phyloP scores from a whole-genome alignment of 1,140 invertebrate species.

The Aphelenchoides avenae region DNA sequence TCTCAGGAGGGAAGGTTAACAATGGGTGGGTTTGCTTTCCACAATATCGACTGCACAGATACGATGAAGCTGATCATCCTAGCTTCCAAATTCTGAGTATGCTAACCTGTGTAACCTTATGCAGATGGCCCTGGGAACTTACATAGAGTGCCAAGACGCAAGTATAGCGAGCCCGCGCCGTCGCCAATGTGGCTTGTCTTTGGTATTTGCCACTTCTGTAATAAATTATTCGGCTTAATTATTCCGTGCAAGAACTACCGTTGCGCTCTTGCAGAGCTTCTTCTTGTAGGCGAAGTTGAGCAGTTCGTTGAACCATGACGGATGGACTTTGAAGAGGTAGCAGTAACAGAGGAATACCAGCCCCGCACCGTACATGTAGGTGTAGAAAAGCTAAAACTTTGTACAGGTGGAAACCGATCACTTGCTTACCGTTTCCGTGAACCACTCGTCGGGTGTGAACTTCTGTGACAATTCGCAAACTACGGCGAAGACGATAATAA shows the following conservation, averaged over 20 bases:
- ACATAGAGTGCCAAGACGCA: constrained; percentile 55
- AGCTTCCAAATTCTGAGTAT: too few species aligned
- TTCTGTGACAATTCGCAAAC: constrained; percentile 55
- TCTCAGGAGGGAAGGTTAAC: too few species aligned
- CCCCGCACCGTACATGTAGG: constrained; percentile 54
- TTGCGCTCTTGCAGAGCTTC: neutral
- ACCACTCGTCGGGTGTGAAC: constrained; percentile 53
- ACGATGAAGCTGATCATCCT: too few species aligned
- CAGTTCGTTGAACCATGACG: constrained; percentile 42
- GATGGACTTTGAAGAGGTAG: constrained; percentile 56
- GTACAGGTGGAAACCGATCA: neutral
- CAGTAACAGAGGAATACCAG: constrained; percentile 54
- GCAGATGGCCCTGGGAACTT: too few species aligned
- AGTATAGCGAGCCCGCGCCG: constrained; percentile 53
- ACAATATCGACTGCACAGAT: too few species aligned
- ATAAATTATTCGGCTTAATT: too few species aligned
- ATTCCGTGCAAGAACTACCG: neutral
- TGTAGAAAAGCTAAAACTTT: constrained; percentile 56
- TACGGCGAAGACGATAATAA: constrained; percentile 56
- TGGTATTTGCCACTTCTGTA: constrained; percentile 23
- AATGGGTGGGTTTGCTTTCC: too few species aligned
- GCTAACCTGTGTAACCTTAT: too few species aligned
- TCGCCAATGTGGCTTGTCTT: constrained; percentile 43
- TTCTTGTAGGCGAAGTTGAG: constrained; percentile 26
- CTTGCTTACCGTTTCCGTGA: constrained; percentile 48